phyloP scores from a whole-genome alignment of 2,888 invertebrate species.

The Agonopterix subpropinquella region DNA sequence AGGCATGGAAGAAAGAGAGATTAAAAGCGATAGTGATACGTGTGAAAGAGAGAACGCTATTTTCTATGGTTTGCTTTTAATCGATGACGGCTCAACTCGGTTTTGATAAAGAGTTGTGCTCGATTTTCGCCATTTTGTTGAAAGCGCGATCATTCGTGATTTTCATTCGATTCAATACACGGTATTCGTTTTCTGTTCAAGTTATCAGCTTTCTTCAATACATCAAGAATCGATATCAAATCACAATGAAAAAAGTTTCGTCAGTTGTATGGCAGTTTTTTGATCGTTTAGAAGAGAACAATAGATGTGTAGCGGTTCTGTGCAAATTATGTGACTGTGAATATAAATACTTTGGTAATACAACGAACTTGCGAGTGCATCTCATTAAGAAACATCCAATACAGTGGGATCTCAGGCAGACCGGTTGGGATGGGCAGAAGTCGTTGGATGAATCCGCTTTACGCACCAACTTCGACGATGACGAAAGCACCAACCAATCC shows the following conservation, averaged over 20 bases:
- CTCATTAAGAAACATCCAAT: conserved; percentile 62
- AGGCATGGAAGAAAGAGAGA: no score
- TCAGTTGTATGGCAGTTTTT: conserved; percentile 67
- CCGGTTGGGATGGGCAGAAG: conserved; percentile 15
- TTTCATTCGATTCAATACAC: conserved; percentile 53
- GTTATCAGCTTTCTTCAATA: conserved; percentile 11
- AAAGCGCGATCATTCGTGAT: conserved; percentile 26
- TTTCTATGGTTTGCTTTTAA: no score
- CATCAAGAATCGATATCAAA: conserved; percentile 29
- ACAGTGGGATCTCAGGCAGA: conserved; percentile 63
- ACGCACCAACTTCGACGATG: conserved; percentile 28
- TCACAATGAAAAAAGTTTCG: conserved; percentile 58
- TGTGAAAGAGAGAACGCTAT: conserved; percentile 4
- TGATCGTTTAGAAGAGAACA: conserved; percentile 52
- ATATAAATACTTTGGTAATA: conserved; percentile 68
- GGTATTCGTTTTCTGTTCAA: conserved; percentile 40
- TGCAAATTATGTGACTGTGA: conserved; percentile 66
- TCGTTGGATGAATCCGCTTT: conserved; percentile 42
- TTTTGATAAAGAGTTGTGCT: conserved; percentile 19
- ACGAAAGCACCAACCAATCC: conserved; percentile 32
- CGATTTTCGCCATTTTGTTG: conserved; percentile 53
- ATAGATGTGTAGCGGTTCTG: conserved; percentile 54
- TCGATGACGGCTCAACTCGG: conserved; percentile 18
- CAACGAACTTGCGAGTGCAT: conserved; percentile 61
- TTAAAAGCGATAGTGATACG: background rate